A percentile compares a stretch with the other conserved stretches of the same genome.
Evolutionary conservation across 2,888 invertebrate genomes (phyloP).

Genomic region (Diadegma fenestrale): DNA sequence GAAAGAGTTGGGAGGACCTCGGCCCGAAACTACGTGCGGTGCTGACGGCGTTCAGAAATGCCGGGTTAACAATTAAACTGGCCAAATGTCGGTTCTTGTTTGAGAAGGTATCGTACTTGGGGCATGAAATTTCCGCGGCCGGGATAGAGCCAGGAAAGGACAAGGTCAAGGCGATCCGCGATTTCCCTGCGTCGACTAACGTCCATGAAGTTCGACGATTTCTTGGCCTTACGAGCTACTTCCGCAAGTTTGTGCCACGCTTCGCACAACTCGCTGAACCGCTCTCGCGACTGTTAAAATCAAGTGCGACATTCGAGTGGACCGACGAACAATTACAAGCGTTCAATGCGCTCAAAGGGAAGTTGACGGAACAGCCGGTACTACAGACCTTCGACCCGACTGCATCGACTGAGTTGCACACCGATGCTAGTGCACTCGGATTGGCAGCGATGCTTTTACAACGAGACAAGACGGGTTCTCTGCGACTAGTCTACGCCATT

Average conservation of each 20-base stretch:
- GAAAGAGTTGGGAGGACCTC: slow-evolving; percentile 70
- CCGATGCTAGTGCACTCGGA: slow-evolving; percentile 65
- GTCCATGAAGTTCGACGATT: slow-evolving; percentile 55
- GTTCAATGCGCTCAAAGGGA: slow-evolving; percentile 19
- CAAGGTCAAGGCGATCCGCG: slow-evolving; percentile 70
- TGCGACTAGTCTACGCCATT: slow-evolving; percentile 65
- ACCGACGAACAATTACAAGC: not conserved
- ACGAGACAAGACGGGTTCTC: not conserved
- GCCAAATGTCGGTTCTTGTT: slow-evolving; percentile 74
- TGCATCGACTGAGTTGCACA: slow-evolving; percentile 59
- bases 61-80: slow-evolving; percentile 75
- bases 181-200: slow-evolving; percentile 47
- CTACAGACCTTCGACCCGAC: slow-evolving; percentile 46
- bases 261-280: slow-evolving; percentile 43
- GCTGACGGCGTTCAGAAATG: slow-evolving; percentile 26
- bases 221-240: slow-evolving; percentile 43
- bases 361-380: slow-evolving; percentile 29
- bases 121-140: slow-evolving; percentile 67
- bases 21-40: not conserved
- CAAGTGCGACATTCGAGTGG: slow-evolving; percentile 33
- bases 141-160: slow-evolving; percentile 59
- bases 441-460: slow-evolving; percentile 65
- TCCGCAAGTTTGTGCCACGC: slow-evolving; percentile 51
- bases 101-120: slow-evolving; percentile 74
- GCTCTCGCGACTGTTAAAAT: not conserved